Conservation (phyloP, 2,888 invertebrate genomes). For the Glyphotaelius pellucidus region DNA sequence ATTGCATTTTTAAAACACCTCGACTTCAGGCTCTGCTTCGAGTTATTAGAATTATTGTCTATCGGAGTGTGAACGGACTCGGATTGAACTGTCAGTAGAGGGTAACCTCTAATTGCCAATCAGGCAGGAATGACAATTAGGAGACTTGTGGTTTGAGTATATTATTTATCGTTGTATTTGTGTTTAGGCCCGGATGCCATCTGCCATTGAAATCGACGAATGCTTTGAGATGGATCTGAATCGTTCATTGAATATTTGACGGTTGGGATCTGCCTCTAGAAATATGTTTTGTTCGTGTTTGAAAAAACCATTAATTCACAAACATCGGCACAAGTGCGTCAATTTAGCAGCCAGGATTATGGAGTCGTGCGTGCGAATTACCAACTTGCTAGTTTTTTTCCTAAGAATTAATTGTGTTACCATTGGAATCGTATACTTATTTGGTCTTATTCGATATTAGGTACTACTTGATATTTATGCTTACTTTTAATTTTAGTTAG, state of each 20-base stretch:
- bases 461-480: not conserved
- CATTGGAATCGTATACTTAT: not conserved
- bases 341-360: not conserved
- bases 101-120: slow-evolving; percentile 7
- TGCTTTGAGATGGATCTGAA: not conserved
- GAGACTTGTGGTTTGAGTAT: not conserved
- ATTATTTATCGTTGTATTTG: not conserved
- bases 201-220: not conserved
- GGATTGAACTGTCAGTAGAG: slow-evolving; percentile 18
- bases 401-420: not conserved
- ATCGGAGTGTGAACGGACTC: slow-evolving; percentile 23
- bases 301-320: not conserved
- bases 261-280: not conserved
- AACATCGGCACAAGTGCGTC: not conserved
- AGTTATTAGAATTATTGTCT: slow-evolving; percentile 31
- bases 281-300: not conserved
- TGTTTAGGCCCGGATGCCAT: not conserved
- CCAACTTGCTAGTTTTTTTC: not conserved
- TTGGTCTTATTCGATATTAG: not conserved
- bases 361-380: not conserved
- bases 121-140: slow-evolving; percentile 31
- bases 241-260: not conserved
- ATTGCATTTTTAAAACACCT: not conserved
- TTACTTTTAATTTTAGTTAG: not conserved
- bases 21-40: not conserved